Evolutionary conservation across 2,888 invertebrate species (phyloP).

Genomic region (Lymantria dispar): DNA sequence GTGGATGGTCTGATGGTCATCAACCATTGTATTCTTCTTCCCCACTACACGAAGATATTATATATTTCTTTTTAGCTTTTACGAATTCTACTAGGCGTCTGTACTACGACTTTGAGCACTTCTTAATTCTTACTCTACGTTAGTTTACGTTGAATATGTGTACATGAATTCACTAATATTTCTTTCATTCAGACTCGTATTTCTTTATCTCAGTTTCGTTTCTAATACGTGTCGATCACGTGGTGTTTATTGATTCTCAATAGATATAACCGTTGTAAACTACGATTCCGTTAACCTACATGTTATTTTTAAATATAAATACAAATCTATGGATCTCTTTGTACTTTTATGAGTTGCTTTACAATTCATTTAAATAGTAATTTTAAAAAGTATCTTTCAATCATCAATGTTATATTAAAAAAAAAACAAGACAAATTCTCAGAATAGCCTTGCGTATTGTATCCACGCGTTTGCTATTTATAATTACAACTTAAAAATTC

Average conservation of each 20-base stretch:
- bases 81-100: no score
- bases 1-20: no score
- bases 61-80: no score
- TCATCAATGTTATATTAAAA: slow-evolving; percentile 63
- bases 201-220: slow-evolving; percentile 27
- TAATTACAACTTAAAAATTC: slow-evolving; percentile 71
- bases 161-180: slow-evolving; percentile 14
- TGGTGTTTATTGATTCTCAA: slow-evolving; percentile 48
- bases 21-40: no score
- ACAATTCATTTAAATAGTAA: slow-evolving; percentile 47
- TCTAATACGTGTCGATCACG: slow-evolving; percentile 29
- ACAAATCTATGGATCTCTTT: slow-evolving; percentile 51
- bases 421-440: slow-evolving; percentile 70
- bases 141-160: neutral
- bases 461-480: slow-evolving; percentile 77
- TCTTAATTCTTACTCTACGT: neutral
- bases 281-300: slow-evolving; percentile 59
- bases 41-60: no score
- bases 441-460: slow-evolving; percentile 75
- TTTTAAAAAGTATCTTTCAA: slow-evolving; percentile 64
- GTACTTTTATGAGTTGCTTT: slow-evolving; percentile 55
- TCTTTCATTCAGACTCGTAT: slow-evolving; percentile 18
- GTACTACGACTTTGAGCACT: no score
- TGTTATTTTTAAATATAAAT: slow-evolving; percentile 57
- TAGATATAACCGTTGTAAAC: slow-evolving; percentile 50